Conservation (phyloP, 2,797 vertebrate genomes). For the Acrocephalus scirpaceus region DNA sequence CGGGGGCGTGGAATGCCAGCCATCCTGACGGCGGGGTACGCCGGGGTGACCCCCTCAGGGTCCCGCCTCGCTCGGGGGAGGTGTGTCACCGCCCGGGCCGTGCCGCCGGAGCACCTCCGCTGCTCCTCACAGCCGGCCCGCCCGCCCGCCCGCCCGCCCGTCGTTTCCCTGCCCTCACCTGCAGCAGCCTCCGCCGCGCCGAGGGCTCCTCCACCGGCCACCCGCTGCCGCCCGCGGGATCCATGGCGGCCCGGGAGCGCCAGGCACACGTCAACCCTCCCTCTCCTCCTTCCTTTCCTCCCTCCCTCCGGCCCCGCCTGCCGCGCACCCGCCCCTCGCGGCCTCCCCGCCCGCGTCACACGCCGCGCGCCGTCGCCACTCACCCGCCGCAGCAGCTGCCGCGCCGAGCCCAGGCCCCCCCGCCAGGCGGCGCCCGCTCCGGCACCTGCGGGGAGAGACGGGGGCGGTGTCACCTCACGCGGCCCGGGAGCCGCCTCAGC, state of each 20-base stretch:
- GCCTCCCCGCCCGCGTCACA: neutral
- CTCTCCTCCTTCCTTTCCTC: neutral
- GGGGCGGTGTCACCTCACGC: neutral
- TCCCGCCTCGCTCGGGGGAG: neutral
- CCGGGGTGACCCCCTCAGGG: neutral
- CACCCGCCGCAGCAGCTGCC: neutral
- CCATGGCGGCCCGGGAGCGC: neutral
- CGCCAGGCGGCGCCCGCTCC: neutral
- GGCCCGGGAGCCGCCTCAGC: neutral
- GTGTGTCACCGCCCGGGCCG: neutral
- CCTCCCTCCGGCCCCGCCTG: neutral
- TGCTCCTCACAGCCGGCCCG: neutral
- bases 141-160: neutral
- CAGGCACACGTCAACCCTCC: neutral
- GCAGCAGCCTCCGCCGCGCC: neutral
- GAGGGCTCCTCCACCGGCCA: neutral
- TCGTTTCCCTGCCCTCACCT: neutral
- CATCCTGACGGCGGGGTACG: neutral
- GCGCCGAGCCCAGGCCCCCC: neutral
- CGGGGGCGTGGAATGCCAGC: neutral
- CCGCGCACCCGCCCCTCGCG: neutral
- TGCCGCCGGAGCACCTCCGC: neutral
- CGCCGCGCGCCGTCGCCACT: neutral
- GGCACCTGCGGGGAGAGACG: neutral
- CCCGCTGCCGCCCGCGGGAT: neutral